Evolutionary conservation across 2,113 vertebrate genomes (phyloP), one percentile per base, ranked within the genome.

Genomic region (Hippocampus guttulatus): DNA sequence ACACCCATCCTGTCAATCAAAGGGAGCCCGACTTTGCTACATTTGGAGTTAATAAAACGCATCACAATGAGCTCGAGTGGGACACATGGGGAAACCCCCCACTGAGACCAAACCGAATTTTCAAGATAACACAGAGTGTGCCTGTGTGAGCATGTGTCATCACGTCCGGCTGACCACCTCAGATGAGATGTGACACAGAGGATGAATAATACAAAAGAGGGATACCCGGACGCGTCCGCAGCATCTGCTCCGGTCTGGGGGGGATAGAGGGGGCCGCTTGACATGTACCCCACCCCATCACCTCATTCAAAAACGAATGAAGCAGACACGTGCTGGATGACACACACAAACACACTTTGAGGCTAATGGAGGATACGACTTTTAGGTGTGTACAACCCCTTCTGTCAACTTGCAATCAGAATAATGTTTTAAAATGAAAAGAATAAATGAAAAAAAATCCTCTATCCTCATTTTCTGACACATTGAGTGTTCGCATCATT

Each of bases 181-280:
- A 51, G 81, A 90, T 88, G 84, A 70, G 82, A 82, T 77, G 84
- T 81, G 87, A 88, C 88, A 87, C 76, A 1, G 70, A 79, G 83
- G 80, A 87, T 89, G 86, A 87, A 79, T 78, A 86, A 85, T 68
- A 91, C 84, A 90, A 88, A 77, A 75, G 86, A 80, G 78, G 80
- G 82, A 86, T 64, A 54, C 79, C 84, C 55, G 68, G 81, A 83
- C 66, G 73, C 82, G 87, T 90, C 82, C 81, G 81, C 80, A 77
- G 85, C 86, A 87, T 89, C 88, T 88, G 87, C 81, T 82, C 79
- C 74, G 75, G 88, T 90, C 80, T 85, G 62, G 14, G 38, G 10
- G 38, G 81, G 43, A 33, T 5, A 3, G 30, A 33, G 30, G 30
- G 60, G 69, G 18, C 15, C 1, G 60, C 16, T 75, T 78, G 83